phyloP scores from a whole-genome alignment of 2,797 vertebrate genomes.

The Malacoraja senta region DNA sequence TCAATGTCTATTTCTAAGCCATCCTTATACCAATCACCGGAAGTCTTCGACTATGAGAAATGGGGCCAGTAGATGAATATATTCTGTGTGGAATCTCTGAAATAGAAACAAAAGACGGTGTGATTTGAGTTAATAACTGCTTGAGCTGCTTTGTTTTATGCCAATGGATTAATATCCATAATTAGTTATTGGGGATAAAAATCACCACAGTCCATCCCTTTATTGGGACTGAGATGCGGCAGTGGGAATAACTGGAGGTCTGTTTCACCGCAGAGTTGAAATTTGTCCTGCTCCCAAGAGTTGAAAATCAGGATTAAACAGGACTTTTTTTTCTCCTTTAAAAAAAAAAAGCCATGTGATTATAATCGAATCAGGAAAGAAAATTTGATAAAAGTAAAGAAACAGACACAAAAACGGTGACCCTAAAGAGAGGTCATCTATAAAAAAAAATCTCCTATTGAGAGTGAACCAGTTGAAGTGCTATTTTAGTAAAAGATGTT shows the following conservation, averaged over 20 bases:
- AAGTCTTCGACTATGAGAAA: not conserved
- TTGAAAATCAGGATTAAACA: not conserved
- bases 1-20: constrained; percentile 9
- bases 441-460: not conserved
- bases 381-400: constrained; percentile 34
- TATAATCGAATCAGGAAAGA: constrained; percentile 30
- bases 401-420: not conserved
- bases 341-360: not conserved
- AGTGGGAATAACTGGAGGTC: not conserved
- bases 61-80: not conserved
- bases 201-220: not conserved
- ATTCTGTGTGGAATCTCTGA: not conserved
- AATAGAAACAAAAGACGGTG: not conserved
- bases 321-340: not conserved
- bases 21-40: not conserved
- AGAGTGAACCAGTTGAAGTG: constrained; percentile 26
- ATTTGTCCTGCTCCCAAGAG: not conserved
- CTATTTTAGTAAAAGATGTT: constrained; percentile 26
- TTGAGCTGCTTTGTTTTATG: not conserved
- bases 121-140: not conserved
- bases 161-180: not conserved
- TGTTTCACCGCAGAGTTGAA: not conserved
- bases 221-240: not conserved
- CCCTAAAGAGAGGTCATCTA: not conserved
- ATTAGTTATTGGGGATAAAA: not conserved